phyloP scores from a whole-genome alignment of 2,797 vertebrate genomes.

The Sebastes oblongus region DNA sequence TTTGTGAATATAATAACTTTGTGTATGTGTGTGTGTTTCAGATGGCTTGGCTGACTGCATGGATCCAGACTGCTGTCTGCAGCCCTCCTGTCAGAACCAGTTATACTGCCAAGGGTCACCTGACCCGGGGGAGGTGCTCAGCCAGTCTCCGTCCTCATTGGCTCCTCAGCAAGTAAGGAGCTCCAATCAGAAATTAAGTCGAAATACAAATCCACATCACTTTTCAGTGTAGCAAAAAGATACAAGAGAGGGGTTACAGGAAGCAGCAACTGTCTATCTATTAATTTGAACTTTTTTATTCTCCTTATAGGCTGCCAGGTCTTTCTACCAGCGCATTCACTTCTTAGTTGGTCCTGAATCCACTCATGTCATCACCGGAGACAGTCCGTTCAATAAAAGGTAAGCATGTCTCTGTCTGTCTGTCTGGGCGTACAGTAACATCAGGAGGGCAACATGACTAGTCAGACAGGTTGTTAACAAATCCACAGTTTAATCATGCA shows the following conservation, averaged over 20 bases:
- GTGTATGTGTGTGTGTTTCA: constrained; percentile 63
- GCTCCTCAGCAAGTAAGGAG: constrained; percentile 86
- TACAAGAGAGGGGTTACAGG: neutral
- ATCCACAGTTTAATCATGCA: too few species aligned
- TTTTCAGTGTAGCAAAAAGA: neutral
- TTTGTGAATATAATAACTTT: neutral
- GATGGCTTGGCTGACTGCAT: constrained; percentile 95
- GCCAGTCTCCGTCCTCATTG: constrained; percentile 87
- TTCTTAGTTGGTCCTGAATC: constrained; percentile 93
- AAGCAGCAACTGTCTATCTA: neutral
- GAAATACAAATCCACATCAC: neutral
- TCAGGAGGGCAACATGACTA: neutral
- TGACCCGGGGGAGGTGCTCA: constrained; percentile 92
- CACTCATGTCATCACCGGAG: constrained; percentile 91
- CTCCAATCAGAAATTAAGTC: neutral
- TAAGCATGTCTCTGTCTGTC: constrained; percentile 54
- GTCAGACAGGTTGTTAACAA: too few species aligned
- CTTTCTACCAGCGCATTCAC: constrained; percentile 94
- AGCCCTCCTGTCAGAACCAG: constrained; percentile 95
- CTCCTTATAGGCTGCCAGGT: constrained; percentile 85
- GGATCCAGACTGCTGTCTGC: constrained; percentile 98
- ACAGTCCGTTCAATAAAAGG: constrained; percentile 97
- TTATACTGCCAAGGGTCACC: constrained; percentile 92
- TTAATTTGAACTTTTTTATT: neutral
- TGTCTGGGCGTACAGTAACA: neutral